Percentiles rank a stretch among this genome's conserved stretches.
These are phyloP conservation scores for Pheosia gnoma DNA, from an alignment of 2,888 invertebrate species.

Conservation along the genomic window DNA sequence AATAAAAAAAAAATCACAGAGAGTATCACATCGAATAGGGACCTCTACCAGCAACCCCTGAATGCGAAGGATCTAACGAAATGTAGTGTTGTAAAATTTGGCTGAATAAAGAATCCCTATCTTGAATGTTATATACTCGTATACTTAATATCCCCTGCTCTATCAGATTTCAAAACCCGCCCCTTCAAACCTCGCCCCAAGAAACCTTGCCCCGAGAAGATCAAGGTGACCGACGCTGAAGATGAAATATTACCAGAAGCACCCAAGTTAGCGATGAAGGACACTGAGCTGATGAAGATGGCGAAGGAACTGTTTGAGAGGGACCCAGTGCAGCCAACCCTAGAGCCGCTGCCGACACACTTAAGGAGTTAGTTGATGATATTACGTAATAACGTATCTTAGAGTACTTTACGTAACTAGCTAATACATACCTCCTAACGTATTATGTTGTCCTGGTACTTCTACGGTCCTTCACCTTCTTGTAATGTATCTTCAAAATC, in stretches of 20 bases:
- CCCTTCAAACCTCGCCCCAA: slow-evolving; percentile 66
- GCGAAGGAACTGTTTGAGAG: slow-evolving; percentile 67
- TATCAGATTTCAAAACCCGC: slow-evolving; percentile 66
- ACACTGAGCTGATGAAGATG: slow-evolving; percentile 75
- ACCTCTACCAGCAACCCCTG: too few relatives aligned
- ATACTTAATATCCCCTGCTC: background rate
- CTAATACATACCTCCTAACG: too few relatives aligned
- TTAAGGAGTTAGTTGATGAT: slow-evolving; percentile 63
- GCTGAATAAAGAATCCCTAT: too few relatives aligned
- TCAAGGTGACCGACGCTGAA: slow-evolving; percentile 31
- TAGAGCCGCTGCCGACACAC: slow-evolving; percentile 67
- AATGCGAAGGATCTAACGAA: too few relatives aligned
- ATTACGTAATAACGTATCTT: background rate
- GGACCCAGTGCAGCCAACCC: slow-evolving; percentile 60
- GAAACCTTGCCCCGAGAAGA: slow-evolving; percentile 49
- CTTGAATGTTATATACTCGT: too few relatives aligned
- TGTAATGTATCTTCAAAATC: too few relatives aligned
- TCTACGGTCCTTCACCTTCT: too few relatives aligned
- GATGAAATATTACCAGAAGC: slow-evolving; percentile 30
- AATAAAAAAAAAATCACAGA: too few relatives aligned
- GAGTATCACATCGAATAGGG: too few relatives aligned
- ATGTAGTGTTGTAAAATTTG: too few relatives aligned
- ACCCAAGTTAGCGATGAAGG: slow-evolving; percentile 57
- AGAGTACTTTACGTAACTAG: too few relatives aligned
- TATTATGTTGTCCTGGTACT: too few relatives aligned